Conservation (phyloP, 1,140 invertebrate species). For the Delia radicum region DNA sequence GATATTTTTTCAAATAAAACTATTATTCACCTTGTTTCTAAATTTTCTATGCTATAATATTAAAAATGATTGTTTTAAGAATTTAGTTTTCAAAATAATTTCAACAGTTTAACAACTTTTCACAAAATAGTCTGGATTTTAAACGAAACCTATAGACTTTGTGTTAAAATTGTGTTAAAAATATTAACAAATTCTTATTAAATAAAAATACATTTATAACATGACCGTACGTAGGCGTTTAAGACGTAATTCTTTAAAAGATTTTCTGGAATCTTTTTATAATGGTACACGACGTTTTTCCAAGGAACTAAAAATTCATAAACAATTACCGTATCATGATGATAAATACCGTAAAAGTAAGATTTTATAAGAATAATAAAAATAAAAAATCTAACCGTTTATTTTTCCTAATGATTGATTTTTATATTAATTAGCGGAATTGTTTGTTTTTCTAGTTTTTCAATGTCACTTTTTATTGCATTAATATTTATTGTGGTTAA, state of each 20-base stretch:
- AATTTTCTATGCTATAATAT: neutral
- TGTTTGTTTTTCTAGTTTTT: no score
- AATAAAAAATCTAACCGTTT: no score
- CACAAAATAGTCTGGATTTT: neutral
- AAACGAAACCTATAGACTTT: neutral
- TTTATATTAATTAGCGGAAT: no score
- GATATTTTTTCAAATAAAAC: neutral
- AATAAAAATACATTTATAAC: slow-evolving; percentile 2
- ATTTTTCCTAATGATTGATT: no score
- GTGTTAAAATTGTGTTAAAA: slow-evolving; percentile 11
- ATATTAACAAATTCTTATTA: neutral
- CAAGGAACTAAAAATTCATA: slow-evolving; percentile 27
- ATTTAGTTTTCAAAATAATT: slow-evolving; percentile 4
- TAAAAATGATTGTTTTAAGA: neutral
- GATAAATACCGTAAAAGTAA: neutral
- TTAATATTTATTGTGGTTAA: no score
- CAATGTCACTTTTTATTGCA: no score
- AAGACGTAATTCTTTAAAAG: slow-evolving; percentile 39
- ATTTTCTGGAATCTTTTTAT: slow-evolving; percentile 32
- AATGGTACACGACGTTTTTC: slow-evolving; percentile 36
- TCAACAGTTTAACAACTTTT: neutral
- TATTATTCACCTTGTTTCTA: neutral
- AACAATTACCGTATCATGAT: no score
- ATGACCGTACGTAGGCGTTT: slow-evolving; percentile 41
- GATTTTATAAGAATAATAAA: neutral